Base-by-base conservation (phyloP, 2,797 vertebrate species). In the Hypotaenidia okinawae region DNA sequence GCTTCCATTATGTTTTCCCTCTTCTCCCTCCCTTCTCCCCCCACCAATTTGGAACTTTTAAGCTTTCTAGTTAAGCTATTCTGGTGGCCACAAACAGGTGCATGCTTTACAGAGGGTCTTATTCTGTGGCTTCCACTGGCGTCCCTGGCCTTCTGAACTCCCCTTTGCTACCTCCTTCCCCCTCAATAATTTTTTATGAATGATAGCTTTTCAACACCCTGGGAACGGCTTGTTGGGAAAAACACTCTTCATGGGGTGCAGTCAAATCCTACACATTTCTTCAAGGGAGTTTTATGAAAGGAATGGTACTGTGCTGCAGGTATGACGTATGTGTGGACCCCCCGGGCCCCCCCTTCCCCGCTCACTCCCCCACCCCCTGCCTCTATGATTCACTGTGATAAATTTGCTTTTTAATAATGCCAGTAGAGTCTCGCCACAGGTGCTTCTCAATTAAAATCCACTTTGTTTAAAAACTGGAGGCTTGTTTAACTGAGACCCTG, bases 51-150 rank as follows among this genome's bases (percentile, higher is more conserved):
- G 95, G 91, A 84, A 76, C 95, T 95, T 95, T 90, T 89, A 94
- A 95, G 95, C 97, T 97, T 97, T 97, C 96, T 96, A 94, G 97
- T 97, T 96, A 97, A 97, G 87, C 97, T 95, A 97, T 98, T 98
- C 96, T 98, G 94, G 95, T 97, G 97, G 97, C 97, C 97, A 88
- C 97, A 96, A 97, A 98, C 98, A 98, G 98, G 98, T 98, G 97
- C 96, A 30, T 28, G 67, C 97, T 97, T 97, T 97, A 98, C 97
- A 97, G 94, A 95, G 90, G 92, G 90, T 89, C 97, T 98, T 97
- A 97, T 98, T 98, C 96, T 95, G 77, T 96, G 92, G 74, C 90
- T 96, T 93, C 96, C 95, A 96, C 97, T 96, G 90, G 90, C 95
- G 83, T 95, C 97, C 95, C 93, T 97, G 97, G 97, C 97, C 98